Base-by-base conservation (phyloP, 2,797 vertebrate genomes). In the Spinibarbus caldwelli region DNA sequence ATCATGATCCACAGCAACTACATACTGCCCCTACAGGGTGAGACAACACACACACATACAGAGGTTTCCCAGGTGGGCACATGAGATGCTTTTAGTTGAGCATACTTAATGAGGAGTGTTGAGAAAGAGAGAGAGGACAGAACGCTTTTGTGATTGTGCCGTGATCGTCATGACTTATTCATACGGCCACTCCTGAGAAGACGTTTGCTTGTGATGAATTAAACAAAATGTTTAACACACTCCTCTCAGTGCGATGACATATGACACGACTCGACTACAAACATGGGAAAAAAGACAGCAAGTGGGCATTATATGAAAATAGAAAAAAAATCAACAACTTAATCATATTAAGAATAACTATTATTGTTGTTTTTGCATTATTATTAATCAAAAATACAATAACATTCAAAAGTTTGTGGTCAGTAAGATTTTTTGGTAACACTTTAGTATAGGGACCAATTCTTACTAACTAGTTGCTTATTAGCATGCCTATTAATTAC, bases 11-110 rank as follows among this genome's bases (percentile, higher is more conserved):
- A 98, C 76, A 95, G 93, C 47, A 95, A 93, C 86, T 29, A 85
- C 34, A 95, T 97, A 0, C 95, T 96, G 71, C 96, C 97, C 0
- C 92, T 99, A 88, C 97, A 98, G 88, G 98, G 98, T 98, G 90
- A 96, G 96, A 54, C 21, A 15, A 73, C 31, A 52, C 67, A 57
- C 3, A 43, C 36, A 45, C 57, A 73, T 47, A 77, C 31, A 38
- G 34, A 52, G n/a, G 36, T 73, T 59, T 72, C 59, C 21, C 57
- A 72, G 57, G 82, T n/a, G 68, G 67, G 17, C 52, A 45, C 29
- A 52, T 68, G 64, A 70, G 64, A 78, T 70, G 75, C 36, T 70
- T 78, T 84, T 70, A 78, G 75, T 57, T 70, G 36, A 31, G 81
- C 68, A 62, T 49, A 47, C 12, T 47, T 72, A 71, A 71, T 23